A percentile compares a stretch with the other conserved stretches of the same genome.
Evolutionary conservation across 2,113 vertebrate species (phyloP).

Genomic region (Dendrocopos noguchii): DNA sequence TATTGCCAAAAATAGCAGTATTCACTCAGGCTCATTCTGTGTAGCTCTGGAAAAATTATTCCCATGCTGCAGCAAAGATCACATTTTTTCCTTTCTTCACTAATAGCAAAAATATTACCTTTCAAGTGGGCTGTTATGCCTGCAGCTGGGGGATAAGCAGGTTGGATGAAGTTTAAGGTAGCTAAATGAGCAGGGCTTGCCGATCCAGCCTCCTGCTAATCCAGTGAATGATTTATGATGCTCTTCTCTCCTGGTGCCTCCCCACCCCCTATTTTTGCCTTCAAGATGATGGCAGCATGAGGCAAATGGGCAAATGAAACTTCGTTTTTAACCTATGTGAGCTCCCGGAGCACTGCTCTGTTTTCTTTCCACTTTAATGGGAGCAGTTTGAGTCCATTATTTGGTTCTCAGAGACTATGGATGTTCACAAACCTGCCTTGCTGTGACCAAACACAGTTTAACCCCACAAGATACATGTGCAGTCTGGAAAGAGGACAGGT

Average conservation of each 20-base stretch:
- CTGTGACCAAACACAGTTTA: background rate
- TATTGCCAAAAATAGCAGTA: slow-evolving; percentile 76
- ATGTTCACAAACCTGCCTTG: background rate
- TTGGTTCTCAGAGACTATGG: background rate
- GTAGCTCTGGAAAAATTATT: slow-evolving; percentile 73
- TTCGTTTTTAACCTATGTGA: background rate
- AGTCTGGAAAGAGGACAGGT: background rate
- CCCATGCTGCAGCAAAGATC: slow-evolving; percentile 59
- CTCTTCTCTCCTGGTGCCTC: slow-evolving; percentile 28
- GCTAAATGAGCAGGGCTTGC: slow-evolving; percentile 61
- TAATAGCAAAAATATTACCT: slow-evolving; percentile 71
- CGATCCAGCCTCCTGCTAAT: slow-evolving; percentile 51
- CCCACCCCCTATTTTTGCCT: slow-evolving; percentile 47
- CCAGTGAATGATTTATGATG: slow-evolving; percentile 51
- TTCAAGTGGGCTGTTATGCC: slow-evolving; percentile 65
- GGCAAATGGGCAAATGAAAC: slow-evolving; percentile 7
- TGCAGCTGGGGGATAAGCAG: slow-evolving; percentile 58
- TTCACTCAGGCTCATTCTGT: slow-evolving; percentile 64
- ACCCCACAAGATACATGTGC: background rate
- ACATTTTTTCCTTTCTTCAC: slow-evolving; percentile 74
- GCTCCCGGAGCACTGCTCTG: slow-evolving; percentile 5
- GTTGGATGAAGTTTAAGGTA: slow-evolving; percentile 62
- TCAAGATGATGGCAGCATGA: slow-evolving; percentile 35
- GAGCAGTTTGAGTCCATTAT: background rate
- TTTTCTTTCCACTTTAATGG: background rate